Conservation (phyloP, 2,888 invertebrate species). For the Catotricha subobsoleta region DNA sequence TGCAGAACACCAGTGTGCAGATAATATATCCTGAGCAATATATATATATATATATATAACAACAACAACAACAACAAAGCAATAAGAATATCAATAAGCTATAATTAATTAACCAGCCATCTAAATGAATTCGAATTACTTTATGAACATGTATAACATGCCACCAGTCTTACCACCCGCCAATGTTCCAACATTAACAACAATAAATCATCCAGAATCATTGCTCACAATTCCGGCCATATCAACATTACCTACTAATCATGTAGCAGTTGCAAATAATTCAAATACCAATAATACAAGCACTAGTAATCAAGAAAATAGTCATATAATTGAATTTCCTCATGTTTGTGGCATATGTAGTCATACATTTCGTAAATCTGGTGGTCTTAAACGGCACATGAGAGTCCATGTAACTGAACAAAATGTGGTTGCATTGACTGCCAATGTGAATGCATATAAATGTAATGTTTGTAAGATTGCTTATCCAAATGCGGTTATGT, state of each 20-base stretch:
- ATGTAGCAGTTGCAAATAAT: not conserved
- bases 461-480: slow-evolving; percentile 3
- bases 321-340: no score
- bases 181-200: not conserved
- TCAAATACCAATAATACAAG: not conserved
- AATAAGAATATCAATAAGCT: no score
- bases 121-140: slow-evolving; percentile 4
- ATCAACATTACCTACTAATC: no score
- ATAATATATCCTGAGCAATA: no score
- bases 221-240: not conserved
- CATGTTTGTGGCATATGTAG: slow-evolving; percentile 2
- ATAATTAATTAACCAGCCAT: no score
- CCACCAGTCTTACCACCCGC: not conserved
- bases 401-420: not conserved
- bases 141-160: not conserved
- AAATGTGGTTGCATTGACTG: not conserved
- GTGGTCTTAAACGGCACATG: not conserved
- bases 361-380: not conserved
- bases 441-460: slow-evolving; percentile 3
- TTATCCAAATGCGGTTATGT: not conserved
- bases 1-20: no score
- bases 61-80: no score
- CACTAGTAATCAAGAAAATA: no score
- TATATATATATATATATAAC: no score
- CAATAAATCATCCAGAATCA: not conserved